Evolutionary conservation across 2,113 vertebrate genomes (phyloP).

Genomic region (Rhynchomys soricoides): DNA sequence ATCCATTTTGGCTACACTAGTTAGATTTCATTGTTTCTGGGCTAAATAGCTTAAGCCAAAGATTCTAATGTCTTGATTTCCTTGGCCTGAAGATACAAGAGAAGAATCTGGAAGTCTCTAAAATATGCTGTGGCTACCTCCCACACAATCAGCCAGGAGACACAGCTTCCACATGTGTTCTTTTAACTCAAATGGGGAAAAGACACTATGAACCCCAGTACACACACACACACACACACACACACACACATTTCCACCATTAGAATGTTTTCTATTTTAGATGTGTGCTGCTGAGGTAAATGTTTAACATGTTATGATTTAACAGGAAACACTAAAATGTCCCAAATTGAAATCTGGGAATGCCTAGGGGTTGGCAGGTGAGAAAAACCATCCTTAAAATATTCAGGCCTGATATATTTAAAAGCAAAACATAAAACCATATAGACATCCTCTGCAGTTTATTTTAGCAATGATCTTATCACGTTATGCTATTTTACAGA

Average conservation of each 20-base stretch:
- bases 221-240: background rate
- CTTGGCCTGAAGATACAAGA: background rate
- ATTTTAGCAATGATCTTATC: background rate
- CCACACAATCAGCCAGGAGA: background rate
- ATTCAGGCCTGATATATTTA: background rate
- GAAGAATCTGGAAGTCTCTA: background rate
- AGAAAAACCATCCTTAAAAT: constrained; percentile 5
- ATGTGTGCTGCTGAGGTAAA: background rate
- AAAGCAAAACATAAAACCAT: background rate
- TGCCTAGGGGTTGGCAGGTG: background rate
- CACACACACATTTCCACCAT: background rate
- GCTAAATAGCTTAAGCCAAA: background rate
- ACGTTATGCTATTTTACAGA: background rate
- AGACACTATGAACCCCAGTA: background rate
- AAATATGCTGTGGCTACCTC: background rate
- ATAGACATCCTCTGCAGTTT: background rate
- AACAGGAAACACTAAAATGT: background rate
- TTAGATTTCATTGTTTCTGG: background rate
- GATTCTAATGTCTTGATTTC: background rate
- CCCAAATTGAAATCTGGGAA: constrained; percentile 11
- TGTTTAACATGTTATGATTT: background rate
- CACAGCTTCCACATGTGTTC: background rate
- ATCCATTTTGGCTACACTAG: background rate
- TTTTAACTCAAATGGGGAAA: background rate
- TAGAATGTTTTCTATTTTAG: background rate